Base-by-base conservation (phyloP, 2,888 invertebrate genomes). In the Apamea anceps region DNA sequence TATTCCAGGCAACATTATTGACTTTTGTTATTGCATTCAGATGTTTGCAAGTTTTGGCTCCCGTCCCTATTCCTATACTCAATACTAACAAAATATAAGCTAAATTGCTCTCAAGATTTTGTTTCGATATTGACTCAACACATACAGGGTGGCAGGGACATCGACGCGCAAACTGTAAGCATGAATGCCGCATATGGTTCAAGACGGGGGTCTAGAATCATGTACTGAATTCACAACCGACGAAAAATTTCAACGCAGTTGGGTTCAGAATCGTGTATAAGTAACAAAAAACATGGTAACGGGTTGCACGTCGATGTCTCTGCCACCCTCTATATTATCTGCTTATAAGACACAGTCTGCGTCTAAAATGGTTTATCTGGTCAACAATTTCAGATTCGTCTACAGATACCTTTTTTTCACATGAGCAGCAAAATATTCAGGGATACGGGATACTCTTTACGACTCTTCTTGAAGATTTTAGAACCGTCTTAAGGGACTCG, bases 381-480 rank as follows among this genome's bases (percentile, higher is more conserved):
- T 28, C 48, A 42, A 76, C 28, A 60, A 48, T 21, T 48, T 65
- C 8, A 54, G 71, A 60, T 62, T 8, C 15, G 28, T 68, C 67
- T 54, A 62, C 54, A 45, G 48, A 72, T 74, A 32, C n/a, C 54
- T 74, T 67, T 72, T 79, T 77, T 67, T 51, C 54, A 73, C 21
- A 80, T 77, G 71, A 75, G 51, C 70, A 84, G 75, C 25, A 77
- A 79, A 75, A 84, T 84, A 77, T 77, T 84, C 85, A 85, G 74
- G 81, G 66, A 51, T 75, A 65, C 42, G 74, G 81, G 66, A 51
- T 75, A 65, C 42, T 67, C 48, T 85, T 87, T 85, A 85, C 77
- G 81, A 84, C 15, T 62, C 67, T 77, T 77, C 87, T 75, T 80
- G 84, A 75, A 87, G 84, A 86, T 84, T 87, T 81, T 78, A 81